Evolutionary conservation across 2,113 vertebrate genomes (phyloP).

Genomic region (Mus musculus): GRCm39 chr19:40184001-40184500

Average conservation of each 20-base stretch:
- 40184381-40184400: slow-evolving; percentile 66
- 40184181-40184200: slow-evolving; percentile 54
- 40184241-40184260: slow-evolving; percentile 70
- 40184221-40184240: slow-evolving; percentile 61
- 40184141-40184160: slow-evolving; percentile 74
- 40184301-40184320: slow-evolving; percentile 77
- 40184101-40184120: slow-evolving; percentile 64
- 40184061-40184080: slow-evolving; percentile 72
- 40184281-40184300: slow-evolving; percentile 67
- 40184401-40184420: slow-evolving; percentile 74
- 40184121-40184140: slow-evolving; percentile 74
- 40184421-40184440: slow-evolving; percentile 66
- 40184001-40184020: slow-evolving; percentile 59
- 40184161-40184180: slow-evolving; percentile 55
- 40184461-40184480: slow-evolving; percentile 71
- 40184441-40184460: slow-evolving; percentile 68
- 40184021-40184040: slow-evolving; percentile 74
- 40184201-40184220: slow-evolving; percentile 58
- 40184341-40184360: slow-evolving; percentile 72
- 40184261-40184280: slow-evolving; percentile 70
- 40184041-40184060: slow-evolving; percentile 65
- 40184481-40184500: slow-evolving; percentile 78
- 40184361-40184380: slow-evolving; percentile 77
- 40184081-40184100: slow-evolving; percentile 61
- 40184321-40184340: slow-evolving; percentile 78